A percentile compares a stretch with the other conserved stretches of the same genome.
These are phyloP conservation scores for Lysandra bellargus DNA, from an alignment of 2,888 invertebrate genomes.

Conservation along the genomic window DNA sequence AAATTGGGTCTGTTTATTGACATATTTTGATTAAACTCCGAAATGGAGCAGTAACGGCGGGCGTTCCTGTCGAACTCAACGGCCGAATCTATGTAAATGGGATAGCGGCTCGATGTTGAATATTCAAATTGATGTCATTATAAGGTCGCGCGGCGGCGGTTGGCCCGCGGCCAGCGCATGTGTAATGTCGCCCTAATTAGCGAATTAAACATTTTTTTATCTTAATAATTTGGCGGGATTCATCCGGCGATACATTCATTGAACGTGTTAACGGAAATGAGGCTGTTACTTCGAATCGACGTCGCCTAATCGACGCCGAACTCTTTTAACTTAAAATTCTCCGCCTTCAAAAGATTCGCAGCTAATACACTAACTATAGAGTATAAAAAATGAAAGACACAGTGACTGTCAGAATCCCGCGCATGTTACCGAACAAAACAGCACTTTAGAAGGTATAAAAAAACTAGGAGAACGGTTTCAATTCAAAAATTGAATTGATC, in stretches of 20 bases:
- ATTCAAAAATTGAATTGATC: conserved; percentile 81
- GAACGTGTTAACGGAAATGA: conserved; percentile 7
- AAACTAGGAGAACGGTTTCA: conserved; percentile 79
- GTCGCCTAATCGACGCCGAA: background rate
- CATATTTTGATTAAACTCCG: conserved; percentile 45
- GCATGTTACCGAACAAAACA: conserved; percentile 79
- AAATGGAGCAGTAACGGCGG: conserved; percentile 65
- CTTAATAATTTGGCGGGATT: conserved; percentile 22
- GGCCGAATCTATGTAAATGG: conserved; percentile 79
- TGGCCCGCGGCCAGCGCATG: conserved; percentile 74
- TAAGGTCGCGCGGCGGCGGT: conserved; percentile 73
- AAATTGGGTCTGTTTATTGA: conserved; percentile 36
- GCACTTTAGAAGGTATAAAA: conserved; percentile 77
- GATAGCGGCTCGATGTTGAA: conserved; percentile 78
- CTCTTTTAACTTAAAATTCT: background rate
- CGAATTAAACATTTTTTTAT: conserved; percentile 66
- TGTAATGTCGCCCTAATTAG: conserved; percentile 72
- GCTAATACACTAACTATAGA: conserved; percentile 48
- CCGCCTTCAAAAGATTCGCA: conserved; percentile 4
- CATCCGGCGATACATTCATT: background rate
- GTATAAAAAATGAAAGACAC: conserved; percentile 74
- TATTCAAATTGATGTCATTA: conserved; percentile 81
- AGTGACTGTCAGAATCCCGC: conserved; percentile 79
- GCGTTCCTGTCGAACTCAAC: conserved; percentile 75
- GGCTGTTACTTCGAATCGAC: background rate